Evolutionary conservation across 2,888 invertebrate genomes (phyloP), one percentile per base, ranked within the genome.

Genomic region (Erynnis tages): DNA sequence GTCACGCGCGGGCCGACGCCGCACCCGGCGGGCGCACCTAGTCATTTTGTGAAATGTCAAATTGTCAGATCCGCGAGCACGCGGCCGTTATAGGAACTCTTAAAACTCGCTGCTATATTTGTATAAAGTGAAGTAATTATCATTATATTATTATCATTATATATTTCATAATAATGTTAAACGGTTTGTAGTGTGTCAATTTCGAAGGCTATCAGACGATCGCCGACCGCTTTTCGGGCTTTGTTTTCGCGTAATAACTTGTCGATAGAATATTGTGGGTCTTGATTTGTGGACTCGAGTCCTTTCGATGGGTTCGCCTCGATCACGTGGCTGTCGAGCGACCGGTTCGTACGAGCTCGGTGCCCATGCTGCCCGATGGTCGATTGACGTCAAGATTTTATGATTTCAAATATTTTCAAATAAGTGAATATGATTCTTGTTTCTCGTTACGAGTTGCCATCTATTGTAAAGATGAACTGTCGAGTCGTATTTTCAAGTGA

Each of bases 61-160:
- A 86, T 84, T 81, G 82, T 82, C 86, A 80, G 80, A 79, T 76
- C 88, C 86, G 88, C 85, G 76, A 70, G 66, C 67, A 75, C 75
- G 86, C 89, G 88, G 85, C 88, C 91, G 87, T 89, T 90, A 92
- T 92, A 92, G 93, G 92, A 93, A 93, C 92, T 93, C 92, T 92
- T 89, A 92, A 93, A 92, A 93, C 93, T 93, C 93, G 93, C 93
- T 93, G 92, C 92, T 93, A 91, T 92, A 91, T 91, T 91, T 91
- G 91, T 92, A 92, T 91, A 92, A 91, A 91, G 89, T 91, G 89
- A 91, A 86, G 76, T 89, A 86, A 86, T 80, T 77, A 79, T 45
- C 43, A 43, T 43, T 43, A 44, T 44, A 44, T 82, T 81, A 81
- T 87, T 81, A 82, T 84, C 80, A 81, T 84, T 86, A 79, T 84